Percentiles rank a stretch among this genome's conserved stretches.
Evolutionary conservation across 2,888 invertebrate species (phyloP).

Genomic region (Agonum fuliginosum): DNA sequence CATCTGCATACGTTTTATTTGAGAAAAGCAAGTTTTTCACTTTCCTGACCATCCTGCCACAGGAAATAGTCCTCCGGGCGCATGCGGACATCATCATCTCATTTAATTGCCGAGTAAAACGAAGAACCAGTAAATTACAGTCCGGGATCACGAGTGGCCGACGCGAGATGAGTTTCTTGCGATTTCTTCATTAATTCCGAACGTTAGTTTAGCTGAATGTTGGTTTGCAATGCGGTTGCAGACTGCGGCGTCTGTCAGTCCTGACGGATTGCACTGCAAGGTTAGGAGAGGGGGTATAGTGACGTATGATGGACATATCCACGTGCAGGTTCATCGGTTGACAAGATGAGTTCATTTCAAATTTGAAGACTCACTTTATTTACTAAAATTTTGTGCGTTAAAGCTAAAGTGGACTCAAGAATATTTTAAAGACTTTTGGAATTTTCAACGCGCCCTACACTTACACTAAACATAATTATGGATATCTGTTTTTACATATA

Average conservation of each 20-base stretch:
- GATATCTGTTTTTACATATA: too few relatives aligned
- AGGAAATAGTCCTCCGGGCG: background rate
- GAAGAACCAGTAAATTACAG: constrained; percentile 42
- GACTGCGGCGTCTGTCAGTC: background rate
- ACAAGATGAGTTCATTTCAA: too few relatives aligned
- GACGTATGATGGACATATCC: constrained; percentile 27
- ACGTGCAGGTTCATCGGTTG: constrained; percentile 30
- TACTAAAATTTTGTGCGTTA: too few relatives aligned
- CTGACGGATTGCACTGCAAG: constrained; percentile 30
- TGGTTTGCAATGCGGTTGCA: background rate
- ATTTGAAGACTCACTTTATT: too few relatives aligned
- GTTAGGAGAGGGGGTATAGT: background rate
- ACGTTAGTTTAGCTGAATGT: constrained; percentile 2
- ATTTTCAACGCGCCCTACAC: too few relatives aligned
- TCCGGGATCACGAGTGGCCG: background rate
- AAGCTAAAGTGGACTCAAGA: too few relatives aligned
- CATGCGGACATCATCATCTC: background rate
- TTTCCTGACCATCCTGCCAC: background rate
- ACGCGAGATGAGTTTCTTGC: constrained; percentile 21
- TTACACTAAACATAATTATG: too few relatives aligned
- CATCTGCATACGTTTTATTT: too few relatives aligned
- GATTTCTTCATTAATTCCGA: constrained; percentile 26
- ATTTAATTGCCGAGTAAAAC: constrained; percentile 51
- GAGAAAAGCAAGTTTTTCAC: too few relatives aligned
- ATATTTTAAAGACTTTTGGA: too few relatives aligned